phyloP scores from a whole-genome alignment of 2,888 invertebrate genomes.

The Prionchulus punctatus region DNA sequence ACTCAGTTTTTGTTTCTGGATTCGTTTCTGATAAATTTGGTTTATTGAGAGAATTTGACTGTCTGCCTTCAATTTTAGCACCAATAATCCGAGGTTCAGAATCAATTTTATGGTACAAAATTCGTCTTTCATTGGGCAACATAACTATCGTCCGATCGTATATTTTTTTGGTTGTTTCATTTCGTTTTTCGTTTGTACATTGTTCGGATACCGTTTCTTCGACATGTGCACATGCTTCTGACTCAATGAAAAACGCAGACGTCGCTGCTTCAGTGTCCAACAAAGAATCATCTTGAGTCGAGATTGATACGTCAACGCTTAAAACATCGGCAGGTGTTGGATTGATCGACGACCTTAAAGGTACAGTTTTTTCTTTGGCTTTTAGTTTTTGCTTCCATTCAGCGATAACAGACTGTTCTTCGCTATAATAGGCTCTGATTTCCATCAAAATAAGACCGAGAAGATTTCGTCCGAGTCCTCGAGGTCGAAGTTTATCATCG shows the following conservation, averaged over 20 bases:
- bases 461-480: background rate
- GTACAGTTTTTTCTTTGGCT: background rate
- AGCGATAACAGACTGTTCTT: background rate
- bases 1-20: background rate
- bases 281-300: background rate
- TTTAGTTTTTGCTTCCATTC: background rate
- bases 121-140: background rate
- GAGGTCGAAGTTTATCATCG: background rate
- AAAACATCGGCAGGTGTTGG: no score
- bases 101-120: no score
- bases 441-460: background rate
- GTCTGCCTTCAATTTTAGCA: background rate
- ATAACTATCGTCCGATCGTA: background rate
- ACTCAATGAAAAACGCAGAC: no score
- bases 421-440: background rate
- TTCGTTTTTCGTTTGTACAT: no score
- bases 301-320: background rate
- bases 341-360: no score
- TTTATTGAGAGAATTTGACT: background rate
- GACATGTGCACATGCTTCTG: no score
- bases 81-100: background rate
- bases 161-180: no score
- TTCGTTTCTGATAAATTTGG: no score
- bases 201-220: background rate
- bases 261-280: no score